A percentile compares a stretch with the other conserved stretches of the same genome.
phyloP scores from a whole-genome alignment of 2,113 vertebrate genomes.

The Nannospalax galili region DNA sequence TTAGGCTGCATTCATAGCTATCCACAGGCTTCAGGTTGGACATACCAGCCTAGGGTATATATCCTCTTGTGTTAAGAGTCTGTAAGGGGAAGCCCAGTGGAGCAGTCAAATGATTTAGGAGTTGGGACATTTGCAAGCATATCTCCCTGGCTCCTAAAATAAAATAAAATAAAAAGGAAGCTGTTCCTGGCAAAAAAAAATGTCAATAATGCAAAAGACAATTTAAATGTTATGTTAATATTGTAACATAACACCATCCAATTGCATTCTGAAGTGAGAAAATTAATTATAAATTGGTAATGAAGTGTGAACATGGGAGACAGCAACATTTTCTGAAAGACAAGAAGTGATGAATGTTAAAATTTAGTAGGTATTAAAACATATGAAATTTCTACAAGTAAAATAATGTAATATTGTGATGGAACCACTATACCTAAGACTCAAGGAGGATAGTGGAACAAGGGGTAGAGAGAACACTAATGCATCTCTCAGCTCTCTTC shows the following conservation, averaged over 20 bases:
- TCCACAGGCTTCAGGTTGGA: background rate
- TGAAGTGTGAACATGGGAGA: background rate
- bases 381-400: background rate
- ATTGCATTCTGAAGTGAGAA: background rate
- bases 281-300: background rate
- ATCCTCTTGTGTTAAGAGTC: background rate
- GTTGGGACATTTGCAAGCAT: background rate
- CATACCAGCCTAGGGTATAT: background rate
- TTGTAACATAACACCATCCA: background rate
- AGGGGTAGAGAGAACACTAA: no score
- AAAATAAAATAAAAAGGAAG: conserved; percentile 59
- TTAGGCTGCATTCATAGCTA: background rate
- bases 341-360: background rate
- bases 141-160: background rate
- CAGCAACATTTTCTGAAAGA: background rate
- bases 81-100: background rate
- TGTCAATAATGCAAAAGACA: no score
- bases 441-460: no score
- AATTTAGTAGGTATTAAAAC: background rate
- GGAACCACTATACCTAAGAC: no score
- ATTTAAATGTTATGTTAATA: no score
- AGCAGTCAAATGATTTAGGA: conserved; percentile 5
- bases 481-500: no score
- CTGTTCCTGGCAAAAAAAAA: background rate
- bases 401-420: no score